A percentile compares a stretch with the other conserved stretches of the same genome.
Evolutionary conservation across 2,113 vertebrate genomes (phyloP).

Genomic region (Microcebus tavaratra): DNA sequence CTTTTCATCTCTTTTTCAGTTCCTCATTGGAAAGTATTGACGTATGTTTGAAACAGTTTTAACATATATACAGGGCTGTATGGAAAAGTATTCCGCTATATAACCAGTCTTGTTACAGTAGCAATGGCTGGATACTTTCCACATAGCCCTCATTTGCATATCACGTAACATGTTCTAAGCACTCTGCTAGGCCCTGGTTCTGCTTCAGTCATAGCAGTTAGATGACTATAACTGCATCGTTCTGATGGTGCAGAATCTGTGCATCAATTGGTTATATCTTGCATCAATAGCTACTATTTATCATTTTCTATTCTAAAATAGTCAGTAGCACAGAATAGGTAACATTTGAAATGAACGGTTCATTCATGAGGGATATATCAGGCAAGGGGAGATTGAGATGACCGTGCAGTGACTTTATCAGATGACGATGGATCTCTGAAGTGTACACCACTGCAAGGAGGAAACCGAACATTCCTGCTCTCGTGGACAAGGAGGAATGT

Average conservation of each 20-base stretch:
- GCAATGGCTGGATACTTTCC: no score
- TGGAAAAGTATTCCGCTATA: no score
- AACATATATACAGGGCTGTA: neutral
- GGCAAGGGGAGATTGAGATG: neutral
- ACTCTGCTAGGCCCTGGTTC: neutral
- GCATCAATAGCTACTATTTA: neutral
- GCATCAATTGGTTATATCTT: neutral
- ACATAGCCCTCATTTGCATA: no score
- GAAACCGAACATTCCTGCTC: neutral
- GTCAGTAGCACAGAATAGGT: neutral
- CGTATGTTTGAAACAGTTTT: neutral
- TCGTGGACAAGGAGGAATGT: neutral
- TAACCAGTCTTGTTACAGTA: no score
- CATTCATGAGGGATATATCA: neutral
- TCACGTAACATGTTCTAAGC: neutral
- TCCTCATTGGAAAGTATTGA: neutral
- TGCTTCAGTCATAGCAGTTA: neutral
- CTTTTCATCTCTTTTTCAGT: neutral
- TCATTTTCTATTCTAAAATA: neutral
- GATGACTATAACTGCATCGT: neutral
- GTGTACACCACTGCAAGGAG: rapidly evolving
- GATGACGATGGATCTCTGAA: neutral
- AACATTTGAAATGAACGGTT: neutral
- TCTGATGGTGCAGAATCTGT: neutral
- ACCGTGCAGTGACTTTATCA: neutral